A percentile compares a stretch with the other conserved stretches of the same genome.
Evolutionary conservation across 2,888 invertebrate species (phyloP).

Genomic region (Dasypolia templi): DNA sequence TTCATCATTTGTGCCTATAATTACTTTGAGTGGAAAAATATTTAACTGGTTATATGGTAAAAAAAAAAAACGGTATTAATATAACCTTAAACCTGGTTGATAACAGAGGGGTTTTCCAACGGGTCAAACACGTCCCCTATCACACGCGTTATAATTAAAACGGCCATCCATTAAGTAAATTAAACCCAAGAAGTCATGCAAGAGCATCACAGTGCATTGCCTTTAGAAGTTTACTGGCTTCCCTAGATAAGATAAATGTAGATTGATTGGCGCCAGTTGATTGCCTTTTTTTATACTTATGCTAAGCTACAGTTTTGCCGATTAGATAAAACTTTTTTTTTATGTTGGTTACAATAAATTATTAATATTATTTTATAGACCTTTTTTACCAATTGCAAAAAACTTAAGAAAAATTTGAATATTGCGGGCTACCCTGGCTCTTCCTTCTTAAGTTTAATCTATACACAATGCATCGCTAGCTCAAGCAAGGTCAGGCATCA

Average conservation of each 20-base stretch:
- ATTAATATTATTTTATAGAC: too few relatives aligned
- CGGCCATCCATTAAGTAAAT: constrained; percentile 13
- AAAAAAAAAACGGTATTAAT: neutral
- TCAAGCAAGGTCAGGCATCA: neutral
- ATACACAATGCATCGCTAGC: too few relatives aligned
- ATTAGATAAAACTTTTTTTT: too few relatives aligned
- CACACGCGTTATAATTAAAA: neutral
- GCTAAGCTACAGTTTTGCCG: neutral
- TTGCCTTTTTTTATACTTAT: neutral
- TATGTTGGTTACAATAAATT: too few relatives aligned
- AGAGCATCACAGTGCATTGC: constrained; percentile 54
- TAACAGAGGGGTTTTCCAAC: constrained; percentile 39
- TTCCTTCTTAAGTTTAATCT: too few relatives aligned
- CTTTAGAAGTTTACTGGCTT: constrained; percentile 42
- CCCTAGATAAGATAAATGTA: constrained; percentile 19
- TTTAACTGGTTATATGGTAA: neutral
- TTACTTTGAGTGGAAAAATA: neutral
- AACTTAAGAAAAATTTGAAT: too few relatives aligned
- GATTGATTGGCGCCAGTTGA: constrained; percentile 7
- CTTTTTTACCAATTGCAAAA: too few relatives aligned
- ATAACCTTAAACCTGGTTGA: neutral
- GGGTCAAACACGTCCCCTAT: constrained; percentile 39
- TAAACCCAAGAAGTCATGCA: constrained; percentile 37
- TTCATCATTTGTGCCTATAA: neutral
- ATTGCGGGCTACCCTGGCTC: too few relatives aligned